These are phyloP conservation scores for Ceratina australensis DNA, from an alignment of 1,140 invertebrate genomes.

Conservation along the genomic window DNA sequence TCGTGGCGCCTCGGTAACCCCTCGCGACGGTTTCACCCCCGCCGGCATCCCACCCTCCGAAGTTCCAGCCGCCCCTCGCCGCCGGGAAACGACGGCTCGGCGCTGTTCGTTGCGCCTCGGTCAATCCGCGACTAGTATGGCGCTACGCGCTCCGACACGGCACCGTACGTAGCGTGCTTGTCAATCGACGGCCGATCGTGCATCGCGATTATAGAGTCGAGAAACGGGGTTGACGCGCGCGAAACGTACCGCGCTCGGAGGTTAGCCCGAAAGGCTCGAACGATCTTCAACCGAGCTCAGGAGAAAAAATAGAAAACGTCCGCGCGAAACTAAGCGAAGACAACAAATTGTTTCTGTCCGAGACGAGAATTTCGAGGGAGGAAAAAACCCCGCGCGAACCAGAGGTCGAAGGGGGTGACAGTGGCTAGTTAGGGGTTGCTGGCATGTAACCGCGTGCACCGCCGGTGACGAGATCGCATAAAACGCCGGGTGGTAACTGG, in stretches of 20 bases:
- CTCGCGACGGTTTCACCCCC: conserved; percentile 37
- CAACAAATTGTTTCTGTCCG: background rate
- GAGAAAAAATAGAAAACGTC: background rate
- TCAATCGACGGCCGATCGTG: conserved; percentile 25
- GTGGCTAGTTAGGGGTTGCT: conserved; percentile 1
- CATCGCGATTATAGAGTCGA: conserved; percentile 1
- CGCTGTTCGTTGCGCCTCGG: conserved; percentile 72
- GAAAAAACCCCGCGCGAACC: background rate
- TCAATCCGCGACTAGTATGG: conserved; percentile 78
- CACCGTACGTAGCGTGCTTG: conserved; percentile 58
- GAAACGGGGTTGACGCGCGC: conserved; percentile 36
- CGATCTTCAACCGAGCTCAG: too few relatives aligned
- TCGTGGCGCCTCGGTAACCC: conserved; percentile 55
- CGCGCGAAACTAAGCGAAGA: background rate
- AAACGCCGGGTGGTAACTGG: conserved; percentile 35
- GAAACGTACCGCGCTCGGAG: background rate
- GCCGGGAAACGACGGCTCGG: conserved; percentile 30
- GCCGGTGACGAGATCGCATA: conserved; percentile 17
- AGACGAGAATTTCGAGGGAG: background rate
- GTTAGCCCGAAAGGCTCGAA: too few relatives aligned
- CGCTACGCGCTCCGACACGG: conserved; percentile 73
- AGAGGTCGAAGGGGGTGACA: too few relatives aligned
- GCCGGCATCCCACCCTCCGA: background rate
- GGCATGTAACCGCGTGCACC: conserved; percentile 51
- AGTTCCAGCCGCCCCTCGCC: conserved; percentile 26